Percentiles rank a stretch among this genome's conserved stretches.
These are phyloP conservation scores for Drosophila differens DNA, from an alignment of 2,888 invertebrate genomes.

Conservation along the genomic window DNA sequence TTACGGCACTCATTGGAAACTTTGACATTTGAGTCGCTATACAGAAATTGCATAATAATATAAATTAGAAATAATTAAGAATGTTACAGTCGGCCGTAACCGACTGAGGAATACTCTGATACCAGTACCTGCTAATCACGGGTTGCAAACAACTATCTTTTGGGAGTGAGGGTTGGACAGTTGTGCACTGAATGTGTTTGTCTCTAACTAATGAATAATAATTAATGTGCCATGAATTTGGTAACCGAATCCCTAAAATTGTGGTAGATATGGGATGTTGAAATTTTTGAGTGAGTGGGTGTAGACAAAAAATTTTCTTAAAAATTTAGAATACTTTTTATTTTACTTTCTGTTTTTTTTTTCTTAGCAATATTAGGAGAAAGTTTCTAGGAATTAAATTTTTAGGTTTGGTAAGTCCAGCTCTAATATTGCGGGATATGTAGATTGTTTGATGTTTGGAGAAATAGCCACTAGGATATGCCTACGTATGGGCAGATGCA, in stretches of 20 bases:
- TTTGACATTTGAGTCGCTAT: constrained; percentile 61
- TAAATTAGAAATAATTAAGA: neutral
- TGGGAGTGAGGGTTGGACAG: neutral
- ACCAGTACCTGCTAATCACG: neutral
- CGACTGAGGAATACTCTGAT: neutral
- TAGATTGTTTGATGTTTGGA: neutral
- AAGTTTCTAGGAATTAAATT: no score
- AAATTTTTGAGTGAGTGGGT: neutral
- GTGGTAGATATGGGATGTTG: neutral
- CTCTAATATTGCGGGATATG: no score
- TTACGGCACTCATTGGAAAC: constrained; percentile 75
- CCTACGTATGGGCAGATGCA: neutral
- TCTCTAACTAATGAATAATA: no score
- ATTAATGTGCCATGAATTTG: neutral
- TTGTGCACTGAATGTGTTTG: neutral
- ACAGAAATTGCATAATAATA: constrained; percentile 9
- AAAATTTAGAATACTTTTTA: no score
- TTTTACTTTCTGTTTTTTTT: no score
- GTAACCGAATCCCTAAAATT: neutral
- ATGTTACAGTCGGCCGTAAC: neutral
- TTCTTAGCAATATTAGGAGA: no score
- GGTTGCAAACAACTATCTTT: neutral
- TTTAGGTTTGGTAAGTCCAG: no score
- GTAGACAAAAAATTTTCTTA: no score
- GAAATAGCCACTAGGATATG: neutral